Percentiles rank a stretch among this genome's conserved stretches.
Conservation (phyloP, 2,113 vertebrate species). For the Neolamprologus falcicula region DNA sequence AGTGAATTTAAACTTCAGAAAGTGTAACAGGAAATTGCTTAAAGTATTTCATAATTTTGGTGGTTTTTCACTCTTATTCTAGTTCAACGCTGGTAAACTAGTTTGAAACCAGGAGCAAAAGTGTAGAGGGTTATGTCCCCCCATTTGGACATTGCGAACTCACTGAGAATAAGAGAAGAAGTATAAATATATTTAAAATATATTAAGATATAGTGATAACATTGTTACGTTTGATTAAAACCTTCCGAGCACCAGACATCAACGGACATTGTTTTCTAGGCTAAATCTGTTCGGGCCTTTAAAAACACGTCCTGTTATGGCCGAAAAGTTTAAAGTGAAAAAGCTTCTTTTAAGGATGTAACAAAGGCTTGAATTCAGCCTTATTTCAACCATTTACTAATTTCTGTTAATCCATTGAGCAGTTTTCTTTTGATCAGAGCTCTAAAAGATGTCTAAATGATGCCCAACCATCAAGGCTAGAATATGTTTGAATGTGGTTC, state of each 20-base stretch:
- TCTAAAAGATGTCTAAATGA: neutral
- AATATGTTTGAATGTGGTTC: neutral
- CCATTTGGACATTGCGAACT: neutral
- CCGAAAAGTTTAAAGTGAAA: neutral
- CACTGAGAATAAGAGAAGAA: neutral
- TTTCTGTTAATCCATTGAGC: neutral
- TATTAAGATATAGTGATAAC: neutral
- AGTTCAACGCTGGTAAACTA: neutral
- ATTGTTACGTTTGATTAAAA: neutral
- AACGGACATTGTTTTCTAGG: neutral
- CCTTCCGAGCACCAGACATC: neutral
- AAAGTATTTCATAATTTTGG: neutral
- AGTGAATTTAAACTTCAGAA: neutral
- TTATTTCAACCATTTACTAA: neutral
- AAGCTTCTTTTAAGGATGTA: neutral
- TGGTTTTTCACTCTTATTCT: neutral
- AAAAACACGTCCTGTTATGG: neutral
- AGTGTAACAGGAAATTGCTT: neutral
- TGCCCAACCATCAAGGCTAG: neutral
- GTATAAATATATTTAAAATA: neutral
- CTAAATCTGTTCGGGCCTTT: neutral
- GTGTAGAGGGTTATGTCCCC: accelerated
- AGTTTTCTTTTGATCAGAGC: neutral
- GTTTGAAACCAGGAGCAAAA: neutral
- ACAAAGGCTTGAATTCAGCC: neutral